phyloP scores from a whole-genome alignment of 2,888 invertebrate species.

The Acanthopleura granulata region DNA sequence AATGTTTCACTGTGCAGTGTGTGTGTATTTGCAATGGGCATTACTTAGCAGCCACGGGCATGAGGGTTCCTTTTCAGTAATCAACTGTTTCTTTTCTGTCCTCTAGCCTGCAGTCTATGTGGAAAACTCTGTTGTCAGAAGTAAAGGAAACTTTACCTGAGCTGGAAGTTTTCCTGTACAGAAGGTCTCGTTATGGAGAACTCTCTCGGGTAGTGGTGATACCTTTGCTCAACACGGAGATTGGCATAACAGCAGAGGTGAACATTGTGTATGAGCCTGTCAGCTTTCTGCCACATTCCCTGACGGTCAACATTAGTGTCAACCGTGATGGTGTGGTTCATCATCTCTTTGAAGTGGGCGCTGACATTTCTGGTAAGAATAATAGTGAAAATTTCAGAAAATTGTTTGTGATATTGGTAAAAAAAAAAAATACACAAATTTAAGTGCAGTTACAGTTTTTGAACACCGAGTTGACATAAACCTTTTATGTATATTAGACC shows the following conservation, averaged over 20 bases:
- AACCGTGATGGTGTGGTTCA: not conserved
- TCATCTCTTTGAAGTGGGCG: not conserved
- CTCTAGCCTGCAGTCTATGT: conserved; percentile 1
- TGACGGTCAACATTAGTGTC: not conserved
- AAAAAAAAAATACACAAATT: no score
- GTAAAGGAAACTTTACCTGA: not conserved
- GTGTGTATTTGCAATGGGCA: no score
- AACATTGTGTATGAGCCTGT: conserved; percentile 14
- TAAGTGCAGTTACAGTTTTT: no score
- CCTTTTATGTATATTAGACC: no score
- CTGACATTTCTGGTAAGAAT: not conserved
- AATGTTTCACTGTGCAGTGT: no score
- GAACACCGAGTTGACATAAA: no score
- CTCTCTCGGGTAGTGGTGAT: conserved; percentile 1
- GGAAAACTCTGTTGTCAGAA: conserved; percentile 2
- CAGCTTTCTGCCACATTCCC: conserved; percentile 9
- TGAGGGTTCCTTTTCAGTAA: no score
- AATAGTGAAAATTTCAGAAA: no score
- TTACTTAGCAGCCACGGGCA: no score
- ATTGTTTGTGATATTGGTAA: no score
- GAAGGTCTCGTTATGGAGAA: conserved; percentile 15
- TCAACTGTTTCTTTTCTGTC: not conserved
- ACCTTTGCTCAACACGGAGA: not conserved
- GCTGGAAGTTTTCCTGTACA: conserved; percentile 7
- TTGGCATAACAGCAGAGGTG: not conserved